These are phyloP conservation scores for Chaetophractus vellerosus DNA, from an alignment of 2,797 vertebrate genomes.

Conservation along the genomic window DNA sequence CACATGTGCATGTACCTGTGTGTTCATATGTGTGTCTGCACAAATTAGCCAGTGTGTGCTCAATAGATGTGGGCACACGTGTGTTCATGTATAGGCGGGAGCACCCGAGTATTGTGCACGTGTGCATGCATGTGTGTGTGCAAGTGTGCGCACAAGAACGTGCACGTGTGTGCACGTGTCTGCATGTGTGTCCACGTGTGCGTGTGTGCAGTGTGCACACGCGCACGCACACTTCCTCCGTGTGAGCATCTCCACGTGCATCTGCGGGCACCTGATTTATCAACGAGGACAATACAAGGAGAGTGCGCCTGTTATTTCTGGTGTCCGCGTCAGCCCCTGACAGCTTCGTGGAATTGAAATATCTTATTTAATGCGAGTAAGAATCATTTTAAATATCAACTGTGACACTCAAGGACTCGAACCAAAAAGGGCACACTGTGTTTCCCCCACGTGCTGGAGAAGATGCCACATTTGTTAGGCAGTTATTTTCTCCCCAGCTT, in stretches of 20 bases:
- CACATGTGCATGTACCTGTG: background rate
- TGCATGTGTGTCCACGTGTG: fast-evolving
- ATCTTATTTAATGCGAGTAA: conserved; percentile 90
- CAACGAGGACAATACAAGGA: conserved; percentile 89
- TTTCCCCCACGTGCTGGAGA: background rate
- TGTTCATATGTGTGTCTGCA: background rate
- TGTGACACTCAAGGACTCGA: conserved; percentile 89
- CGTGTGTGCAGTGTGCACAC: fast-evolving
- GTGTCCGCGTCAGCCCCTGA: conserved; percentile 87
- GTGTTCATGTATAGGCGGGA: background rate
- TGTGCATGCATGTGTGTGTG: background rate
- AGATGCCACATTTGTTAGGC: conserved; percentile 41
- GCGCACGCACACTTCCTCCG: background rate
- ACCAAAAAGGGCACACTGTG: conserved; percentile 83
- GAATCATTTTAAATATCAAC: conserved; percentile 90
- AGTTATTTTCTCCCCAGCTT: conserved; percentile 17
- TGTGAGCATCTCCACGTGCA: background rate
- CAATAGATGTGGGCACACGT: background rate
- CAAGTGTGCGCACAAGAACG: background rate
- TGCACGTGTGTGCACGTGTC: fast-evolving
- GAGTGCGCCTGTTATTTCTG: conserved; percentile 88
- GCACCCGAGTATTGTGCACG: no score
- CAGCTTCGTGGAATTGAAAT: conserved; percentile 90
- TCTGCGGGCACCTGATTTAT: conserved; percentile 85
- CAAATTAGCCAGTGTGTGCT: background rate